These are phyloP conservation scores for Zaprionus lachaisei DNA, from an alignment of 1,140 invertebrate genomes.

Conservation along the genomic window DNA sequence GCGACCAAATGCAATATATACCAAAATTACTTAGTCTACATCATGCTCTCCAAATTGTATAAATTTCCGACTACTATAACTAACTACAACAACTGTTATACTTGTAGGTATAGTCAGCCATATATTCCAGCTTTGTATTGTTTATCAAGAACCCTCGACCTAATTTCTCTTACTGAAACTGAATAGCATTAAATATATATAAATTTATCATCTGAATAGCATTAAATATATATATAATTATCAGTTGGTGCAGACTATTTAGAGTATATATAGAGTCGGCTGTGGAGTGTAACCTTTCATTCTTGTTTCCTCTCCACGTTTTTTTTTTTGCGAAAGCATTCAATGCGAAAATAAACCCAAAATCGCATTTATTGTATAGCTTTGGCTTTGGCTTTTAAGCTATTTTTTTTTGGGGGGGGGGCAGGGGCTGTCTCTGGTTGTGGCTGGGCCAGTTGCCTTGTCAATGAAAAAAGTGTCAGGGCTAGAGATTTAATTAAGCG, in stretches of 20 bases:
- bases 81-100: too few species aligned
- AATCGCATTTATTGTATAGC: slow-evolving; percentile 70
- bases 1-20: too few species aligned
- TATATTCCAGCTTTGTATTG: too few species aligned
- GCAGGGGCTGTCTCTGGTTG: background rate
- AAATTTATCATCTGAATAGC: too few species aligned
- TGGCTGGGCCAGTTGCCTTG: slow-evolving; percentile 61
- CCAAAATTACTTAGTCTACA: too few species aligned
- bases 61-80: too few species aligned
- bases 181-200: too few species aligned
- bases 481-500: slow-evolving; percentile 80
- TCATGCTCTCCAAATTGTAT: too few species aligned
- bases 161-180: too few species aligned
- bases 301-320: background rate
- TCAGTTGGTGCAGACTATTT: background rate
- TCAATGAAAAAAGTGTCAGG: slow-evolving; percentile 82
- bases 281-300: slow-evolving; percentile 1
- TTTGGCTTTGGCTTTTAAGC: slow-evolving; percentile 33
- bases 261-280: background rate
- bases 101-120: too few species aligned
- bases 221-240: too few species aligned
- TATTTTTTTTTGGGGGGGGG: slow-evolving; percentile 20
- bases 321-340: slow-evolving; percentile 51
- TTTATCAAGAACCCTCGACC: too few species aligned
- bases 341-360: slow-evolving; percentile 57